Evolutionary conservation across 2,888 invertebrate genomes (phyloP), one percentile per base, ranked within the genome.

Genomic region (Dione vanillae): DNA sequence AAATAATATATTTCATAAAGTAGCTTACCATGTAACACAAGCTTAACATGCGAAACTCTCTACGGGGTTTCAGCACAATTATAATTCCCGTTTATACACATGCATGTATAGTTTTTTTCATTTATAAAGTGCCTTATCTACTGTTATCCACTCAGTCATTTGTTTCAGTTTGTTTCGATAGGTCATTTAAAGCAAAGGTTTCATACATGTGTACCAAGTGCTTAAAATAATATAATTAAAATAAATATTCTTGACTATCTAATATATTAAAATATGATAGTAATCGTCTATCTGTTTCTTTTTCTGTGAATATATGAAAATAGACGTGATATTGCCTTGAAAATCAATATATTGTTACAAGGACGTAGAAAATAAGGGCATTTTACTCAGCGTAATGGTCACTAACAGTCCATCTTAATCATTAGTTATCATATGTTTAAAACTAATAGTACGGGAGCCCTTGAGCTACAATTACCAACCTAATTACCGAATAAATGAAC

Each of bases 41-140:
- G 70, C 80, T 76, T 80, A 77, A 83, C 72, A 47, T 65, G 56
- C 79, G 52, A 61, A 76, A 78, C 71, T 76, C 82, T 78, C 87
- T 79, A 82, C 79, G 83, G 83, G 82, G 45, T 83, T 86, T 79
- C 45, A 51, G 58, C 27, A 49, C 81, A 76, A 71, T 75, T 81
- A 74, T 78, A 80, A 82, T 77, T 78, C 78, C 79, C 76, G 76
- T 79, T 66, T 65, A 62, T 66, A 20, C 49, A 64, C 20, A 67
- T 73, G 65, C 69, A 75, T 74, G 40, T 64, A 59, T 64, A 74
- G 78, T 67, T 70, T 67, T 56, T 74, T 78, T 82, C 79, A 82
- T 83, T 82, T 87, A 85, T 82, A 84, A 78, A 74, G 78, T 71
- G 76, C 73, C 83, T 88, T 90, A 89, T 89, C 90, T 87, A 80